Base-by-base conservation (phyloP, 2,113 vertebrate genomes). In the Willisornis vidua region DNA sequence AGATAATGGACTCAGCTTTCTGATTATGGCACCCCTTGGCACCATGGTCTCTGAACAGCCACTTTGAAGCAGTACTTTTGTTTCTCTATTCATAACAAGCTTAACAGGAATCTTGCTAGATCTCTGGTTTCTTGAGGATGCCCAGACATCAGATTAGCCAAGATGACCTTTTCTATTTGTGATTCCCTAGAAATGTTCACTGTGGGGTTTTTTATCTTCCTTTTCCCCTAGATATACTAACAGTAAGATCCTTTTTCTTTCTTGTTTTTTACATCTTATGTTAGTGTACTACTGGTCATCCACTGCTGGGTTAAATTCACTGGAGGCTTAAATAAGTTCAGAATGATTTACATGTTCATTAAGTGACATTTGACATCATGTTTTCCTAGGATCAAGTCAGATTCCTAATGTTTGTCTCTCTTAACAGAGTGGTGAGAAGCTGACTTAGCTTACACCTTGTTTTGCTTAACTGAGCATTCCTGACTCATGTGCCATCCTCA, bases 1-100 rank as follows among this genome's bases (percentile, higher is more conserved):
- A 74, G 57, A 37, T 58, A 83, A 79, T 19, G 9, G 28, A 43
- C 84, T 95, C 85, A 93, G 57, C 20, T 88, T 75, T 88, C 92
- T 92, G 33, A 39, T 59, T 95, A 85, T 70, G 87, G 68, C 48
- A 86, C 54, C 80, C 89, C 59, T 90, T 89, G 87, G 90, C 84
- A 25, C 5, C 29, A 59, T 17, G 41, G 88, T 81, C 92, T 77
- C 49, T 63, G 87, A 89, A 57, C 84, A 94, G 33, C 58, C 72
- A 87, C 39, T 77, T 84, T 39, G 41, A 19, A 51, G 14, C 22
- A 58, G 11, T 41, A 22, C 45, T 89, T 85, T 39, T 73, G 7
- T 87, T 89, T 61, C 37, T 31, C 35, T 84, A 16, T 67, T 92
- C 19, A 52, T 83, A 94, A n/a, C 19, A 51, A 73, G 2, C 18